A percentile compares a stretch with the other conserved stretches of the same genome.
Evolutionary conservation across 2,113 vertebrate species (phyloP).

Genomic region (Picathartes gymnocephalus): DNA sequence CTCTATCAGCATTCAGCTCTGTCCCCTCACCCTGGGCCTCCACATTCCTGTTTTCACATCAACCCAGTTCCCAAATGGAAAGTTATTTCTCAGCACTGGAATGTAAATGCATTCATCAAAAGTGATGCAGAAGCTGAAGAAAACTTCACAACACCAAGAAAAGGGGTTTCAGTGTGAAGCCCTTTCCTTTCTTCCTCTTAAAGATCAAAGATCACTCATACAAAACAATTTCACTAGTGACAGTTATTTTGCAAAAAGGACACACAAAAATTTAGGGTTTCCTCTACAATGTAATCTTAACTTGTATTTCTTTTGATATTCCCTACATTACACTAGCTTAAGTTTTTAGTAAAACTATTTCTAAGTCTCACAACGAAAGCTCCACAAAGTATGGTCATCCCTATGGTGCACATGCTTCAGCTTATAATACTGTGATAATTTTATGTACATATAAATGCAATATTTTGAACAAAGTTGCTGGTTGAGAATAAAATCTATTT

Average conservation of each 20-base stretch:
- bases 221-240: background rate
- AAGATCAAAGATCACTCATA: background rate
- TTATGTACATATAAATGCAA: background rate
- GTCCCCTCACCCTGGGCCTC: conserved; percentile 67
- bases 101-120: conserved; percentile 70
- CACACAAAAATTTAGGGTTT: background rate
- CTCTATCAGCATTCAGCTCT: conserved; percentile 46
- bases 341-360: background rate
- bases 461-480: background rate
- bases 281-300: background rate
- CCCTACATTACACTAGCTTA: background rate
- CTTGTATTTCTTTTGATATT: background rate
- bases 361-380: background rate
- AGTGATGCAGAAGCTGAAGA: conserved; percentile 5
- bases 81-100: conserved; percentile 69
- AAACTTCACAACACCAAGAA: background rate
- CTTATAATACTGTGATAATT: background rate
- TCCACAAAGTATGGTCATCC: background rate
- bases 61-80: conserved; percentile 70
- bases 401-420: background rate
- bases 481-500: background rate
- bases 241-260: background rate
- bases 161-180: background rate
- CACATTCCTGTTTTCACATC: conserved; percentile 72
- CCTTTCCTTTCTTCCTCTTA: background rate